These are phyloP conservation scores for Eledona agricola DNA, from an alignment of 2,888 invertebrate species.

Conservation along the genomic window DNA sequence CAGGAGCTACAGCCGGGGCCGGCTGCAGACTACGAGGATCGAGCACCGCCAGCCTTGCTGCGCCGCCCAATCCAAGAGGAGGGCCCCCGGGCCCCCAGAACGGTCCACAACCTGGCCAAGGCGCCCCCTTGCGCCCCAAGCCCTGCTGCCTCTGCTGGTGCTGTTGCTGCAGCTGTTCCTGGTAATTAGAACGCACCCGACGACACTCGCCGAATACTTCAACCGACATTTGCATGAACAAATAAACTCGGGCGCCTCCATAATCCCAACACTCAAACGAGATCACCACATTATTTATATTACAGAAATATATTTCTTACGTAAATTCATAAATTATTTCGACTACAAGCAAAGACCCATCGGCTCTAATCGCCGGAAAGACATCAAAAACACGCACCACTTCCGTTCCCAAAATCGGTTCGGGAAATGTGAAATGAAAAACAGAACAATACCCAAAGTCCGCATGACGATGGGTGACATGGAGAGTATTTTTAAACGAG, in stretches of 20 bases:
- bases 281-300: constrained; percentile 31
- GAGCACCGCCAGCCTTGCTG: constrained; percentile 55
- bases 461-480: no score
- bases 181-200: constrained; percentile 62
- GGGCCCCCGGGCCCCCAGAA: constrained; percentile 53
- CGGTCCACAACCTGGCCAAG: constrained; percentile 55
- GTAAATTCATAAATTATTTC: constrained; percentile 27
- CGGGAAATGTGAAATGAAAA: no score
- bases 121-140: constrained; percentile 64
- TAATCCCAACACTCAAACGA: constrained; percentile 27
- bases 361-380: neutral
- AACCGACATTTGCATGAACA: constrained; percentile 25
- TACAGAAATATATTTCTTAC: constrained; percentile 32
- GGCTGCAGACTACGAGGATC: constrained; percentile 58
- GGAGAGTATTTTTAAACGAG: no score
- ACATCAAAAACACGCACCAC: no score
- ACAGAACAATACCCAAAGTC: no score
- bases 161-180: constrained; percentile 77
- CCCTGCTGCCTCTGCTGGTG: constrained; percentile 76
- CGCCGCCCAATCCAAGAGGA: constrained; percentile 59
- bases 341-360: constrained; percentile 1
- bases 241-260: constrained; percentile 25
- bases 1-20: constrained; percentile 53
- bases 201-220: constrained; percentile 3
- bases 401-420: no score